These are phyloP conservation scores for Ctena decussata DNA, from an alignment of 2,888 invertebrate genomes.

Conservation along the genomic window DNA sequence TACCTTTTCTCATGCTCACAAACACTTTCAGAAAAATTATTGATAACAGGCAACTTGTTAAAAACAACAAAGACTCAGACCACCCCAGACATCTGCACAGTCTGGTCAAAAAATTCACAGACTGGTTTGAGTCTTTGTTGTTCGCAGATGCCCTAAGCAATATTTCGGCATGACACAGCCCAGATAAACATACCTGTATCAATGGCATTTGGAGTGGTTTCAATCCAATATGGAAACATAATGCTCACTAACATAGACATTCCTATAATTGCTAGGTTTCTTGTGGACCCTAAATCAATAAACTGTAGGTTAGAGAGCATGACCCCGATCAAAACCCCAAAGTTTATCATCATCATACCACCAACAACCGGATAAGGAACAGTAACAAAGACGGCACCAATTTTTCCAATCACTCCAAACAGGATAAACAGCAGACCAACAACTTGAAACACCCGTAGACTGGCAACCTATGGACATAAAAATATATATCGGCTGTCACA, in stretches of 20 bases:
- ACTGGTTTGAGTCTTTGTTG: too few relatives aligned
- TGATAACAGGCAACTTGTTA: too few relatives aligned
- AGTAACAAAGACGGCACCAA: conserved; percentile 86
- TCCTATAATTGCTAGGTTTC: conserved; percentile 95
- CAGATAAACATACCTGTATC: conserved; percentile 64
- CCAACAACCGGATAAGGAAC: conserved; percentile 87
- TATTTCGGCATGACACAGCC: too few relatives aligned
- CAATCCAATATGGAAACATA: conserved; percentile 84
- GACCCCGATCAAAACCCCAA: conserved; percentile 76
- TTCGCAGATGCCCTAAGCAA: too few relatives aligned
- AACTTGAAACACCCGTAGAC: conserved; percentile 86
- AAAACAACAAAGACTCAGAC: too few relatives aligned
- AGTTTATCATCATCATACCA: conserved; percentile 74
- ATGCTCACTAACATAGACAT: conserved; percentile 94
- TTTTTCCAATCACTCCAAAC: conserved; percentile 86
- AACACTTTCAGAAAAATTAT: too few relatives aligned
- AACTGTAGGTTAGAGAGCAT: conserved; percentile 75
- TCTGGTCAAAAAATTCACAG: too few relatives aligned
- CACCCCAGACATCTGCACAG: too few relatives aligned
- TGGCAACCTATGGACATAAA: conserved; percentile 83
- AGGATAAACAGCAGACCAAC: conserved; percentile 85
- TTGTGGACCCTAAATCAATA: conserved; percentile 92
- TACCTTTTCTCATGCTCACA: too few relatives aligned
- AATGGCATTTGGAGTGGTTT: conserved; percentile 57
- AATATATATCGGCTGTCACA: too few relatives aligned